Evolutionary conservation across 2,888 invertebrate genomes (phyloP), one percentile per base, ranked within the genome.

Genomic region (Linnaemya vulpina): DNA sequence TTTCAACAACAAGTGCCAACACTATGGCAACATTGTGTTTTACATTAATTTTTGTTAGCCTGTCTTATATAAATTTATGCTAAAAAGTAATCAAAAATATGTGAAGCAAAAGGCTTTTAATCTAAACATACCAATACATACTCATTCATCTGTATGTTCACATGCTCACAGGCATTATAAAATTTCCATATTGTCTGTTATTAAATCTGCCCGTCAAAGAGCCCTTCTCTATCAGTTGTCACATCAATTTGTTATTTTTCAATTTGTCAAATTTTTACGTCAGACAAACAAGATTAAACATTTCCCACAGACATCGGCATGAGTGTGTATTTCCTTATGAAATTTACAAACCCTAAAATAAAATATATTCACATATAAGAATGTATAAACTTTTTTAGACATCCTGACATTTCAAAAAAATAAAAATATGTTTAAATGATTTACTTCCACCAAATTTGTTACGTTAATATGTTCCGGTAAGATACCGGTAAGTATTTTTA

Each of bases 371-470:
- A 38, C 53, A 77, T n/a, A 13, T 30, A 51, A 30, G 15, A 30
- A 55, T 30, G 17, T 20, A 68, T 25, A 7, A 58, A 68, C 38
- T 40, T 4, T 0, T 40, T 25, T 67, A 65, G 38, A 65, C 65
- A 17, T 67, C 79, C 51, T 65, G 55, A 20, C 40, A 30, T 30
- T n/a, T 35, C 43, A 30, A 9, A 15, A 53, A 25, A 53, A 25
- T 2, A n/a, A 1, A 58, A 7, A 55, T 15, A 7, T 11, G 40
- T 25, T 43, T n/a, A 38, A 77, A 38, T 43, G 51, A 51, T 71
- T 79, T 84, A 75, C 75, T 84, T 84, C 75, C 75, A 80, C 75
- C 76, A 79, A 84, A 84, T 84, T 84, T 84, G 74, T 63, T 84
- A 75, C 70, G 65, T 71, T 71, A 84, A 70, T 60, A 76, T 84